A percentile compares a stretch with the other conserved stretches of the same genome.
These are phyloP conservation scores for Artemisiospiza belli DNA, from an alignment of 2,113 vertebrate species.

Conservation along the genomic window DNA sequence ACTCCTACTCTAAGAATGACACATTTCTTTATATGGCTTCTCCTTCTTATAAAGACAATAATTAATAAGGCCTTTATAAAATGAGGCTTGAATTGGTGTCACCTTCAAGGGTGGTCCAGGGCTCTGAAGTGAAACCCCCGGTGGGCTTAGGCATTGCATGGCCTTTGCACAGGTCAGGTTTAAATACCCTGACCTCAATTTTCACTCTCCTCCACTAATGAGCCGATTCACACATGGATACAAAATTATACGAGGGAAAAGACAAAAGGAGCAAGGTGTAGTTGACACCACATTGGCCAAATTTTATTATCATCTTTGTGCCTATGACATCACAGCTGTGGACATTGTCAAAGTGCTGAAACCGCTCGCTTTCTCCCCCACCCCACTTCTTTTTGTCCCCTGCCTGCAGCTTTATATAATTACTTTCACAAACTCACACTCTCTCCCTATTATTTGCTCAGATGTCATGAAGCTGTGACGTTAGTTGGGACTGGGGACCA, in stretches of 20 bases:
- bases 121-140: constrained; percentile 89
- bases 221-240: constrained; percentile 86
- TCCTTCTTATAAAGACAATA: constrained; percentile 95
- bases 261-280: constrained; percentile 81
- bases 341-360: constrained; percentile 54
- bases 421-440: constrained; percentile 71
- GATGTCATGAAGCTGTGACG: constrained; percentile 38
- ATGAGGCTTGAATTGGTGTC: constrained; percentile 94
- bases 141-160: constrained; percentile 88
- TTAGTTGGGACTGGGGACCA: constrained; percentile 35
- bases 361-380: neutral
- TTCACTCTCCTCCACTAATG: constrained; percentile 96
- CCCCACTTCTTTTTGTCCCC: constrained; percentile 46
- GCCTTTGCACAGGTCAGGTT: constrained; percentile 92
- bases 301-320: constrained; percentile 77
- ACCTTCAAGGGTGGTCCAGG: constrained; percentile 89
- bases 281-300: constrained; percentile 76
- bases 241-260: constrained; percentile 75
- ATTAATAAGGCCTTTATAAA: constrained; percentile 99
- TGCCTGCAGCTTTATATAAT: constrained; percentile 68
- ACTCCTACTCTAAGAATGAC: constrained; percentile 91
- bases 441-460: constrained; percentile 64
- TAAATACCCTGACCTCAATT: constrained; percentile 98
- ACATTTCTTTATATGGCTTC: constrained; percentile 93
- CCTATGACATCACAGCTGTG: constrained; percentile 79